Percentiles rank a stretch among this genome's conserved stretches.
Evolutionary conservation across 2,113 vertebrate species (phyloP).

Genomic region (Galemys pyrenaicus): DNA sequence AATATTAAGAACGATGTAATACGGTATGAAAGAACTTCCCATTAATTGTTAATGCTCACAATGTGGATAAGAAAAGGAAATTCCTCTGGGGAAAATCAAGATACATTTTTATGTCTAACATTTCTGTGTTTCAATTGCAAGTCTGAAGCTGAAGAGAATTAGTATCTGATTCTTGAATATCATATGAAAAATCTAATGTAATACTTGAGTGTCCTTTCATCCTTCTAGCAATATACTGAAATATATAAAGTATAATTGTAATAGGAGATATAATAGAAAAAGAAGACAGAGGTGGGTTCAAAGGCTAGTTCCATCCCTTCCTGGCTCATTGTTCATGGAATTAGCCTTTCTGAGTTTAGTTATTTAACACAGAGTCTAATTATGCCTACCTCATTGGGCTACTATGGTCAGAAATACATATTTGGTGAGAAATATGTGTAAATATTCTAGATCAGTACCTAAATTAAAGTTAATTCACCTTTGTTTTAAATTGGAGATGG

Average conservation of each 20-base stretch:
- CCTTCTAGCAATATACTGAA: not conserved
- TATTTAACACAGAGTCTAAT: slow-evolving; percentile 31
- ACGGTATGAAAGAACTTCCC: slow-evolving; percentile 73
- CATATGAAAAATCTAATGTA: slow-evolving; percentile 56
- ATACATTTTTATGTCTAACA: slow-evolving; percentile 63
- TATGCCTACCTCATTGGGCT: not conserved
- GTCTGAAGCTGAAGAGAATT: slow-evolving; percentile 17
- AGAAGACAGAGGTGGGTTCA: slow-evolving; percentile 2
- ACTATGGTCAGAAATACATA: not conserved
- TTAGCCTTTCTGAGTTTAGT: slow-evolving; percentile 45
- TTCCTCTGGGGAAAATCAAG: slow-evolving; percentile 62
- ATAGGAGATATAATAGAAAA: not conserved
- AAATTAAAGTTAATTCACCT: not conserved
- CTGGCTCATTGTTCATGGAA: not conserved
- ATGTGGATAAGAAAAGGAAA: slow-evolving; percentile 53
- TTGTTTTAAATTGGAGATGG: slow-evolving; percentile 29
- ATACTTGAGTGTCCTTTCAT: slow-evolving; percentile 22
- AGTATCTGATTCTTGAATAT: slow-evolving; percentile 55
- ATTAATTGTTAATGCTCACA: slow-evolving; percentile 76
- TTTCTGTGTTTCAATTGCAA: slow-evolving; percentile 67
- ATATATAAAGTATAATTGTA: not conserved
- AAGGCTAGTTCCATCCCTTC: not conserved
- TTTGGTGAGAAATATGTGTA: not conserved
- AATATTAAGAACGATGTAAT: slow-evolving; percentile 76
- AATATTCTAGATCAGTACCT: not conserved